Conservation (phyloP, 2,113 vertebrate genomes). For the Mormyrus lacerda region DNA sequence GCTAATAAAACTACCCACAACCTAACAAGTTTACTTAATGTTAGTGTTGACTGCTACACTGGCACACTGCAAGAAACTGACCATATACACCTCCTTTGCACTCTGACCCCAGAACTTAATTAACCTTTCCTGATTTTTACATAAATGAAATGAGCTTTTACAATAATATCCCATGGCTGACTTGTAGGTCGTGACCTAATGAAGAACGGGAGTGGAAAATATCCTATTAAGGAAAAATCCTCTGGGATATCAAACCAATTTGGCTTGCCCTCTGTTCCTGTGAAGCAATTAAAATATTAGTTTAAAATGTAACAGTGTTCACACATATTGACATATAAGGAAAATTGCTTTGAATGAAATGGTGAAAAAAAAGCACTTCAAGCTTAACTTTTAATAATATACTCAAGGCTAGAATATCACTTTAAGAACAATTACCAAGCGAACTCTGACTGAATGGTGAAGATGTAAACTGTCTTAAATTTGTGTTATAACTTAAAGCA, state of each 20-base stretch:
- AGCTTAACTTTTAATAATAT: conserved; percentile 34
- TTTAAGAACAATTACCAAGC: conserved; percentile 33
- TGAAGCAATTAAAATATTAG: conserved; percentile 70
- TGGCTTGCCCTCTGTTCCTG: conserved; percentile 60
- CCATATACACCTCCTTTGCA: background rate
- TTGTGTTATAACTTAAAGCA: background rate
- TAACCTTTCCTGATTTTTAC: conserved; percentile 8
- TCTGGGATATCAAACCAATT: conserved; percentile 64
- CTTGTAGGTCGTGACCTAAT: conserved; percentile 56
- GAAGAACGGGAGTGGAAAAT: conserved; percentile 54
- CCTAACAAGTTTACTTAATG: background rate
- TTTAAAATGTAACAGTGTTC: conserved; percentile 52
- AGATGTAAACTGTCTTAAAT: background rate
- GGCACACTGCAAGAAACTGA: background rate
- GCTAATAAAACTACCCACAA: background rate
- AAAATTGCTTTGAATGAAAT: conserved; percentile 35
- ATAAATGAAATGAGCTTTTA: conserved; percentile 23
- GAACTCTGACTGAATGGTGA: conserved; percentile 29
- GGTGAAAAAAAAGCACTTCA: conserved; percentile 30
- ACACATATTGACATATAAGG: conserved; percentile 53
- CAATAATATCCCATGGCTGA: conserved; percentile 52
- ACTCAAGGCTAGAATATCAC: conserved; percentile 43
- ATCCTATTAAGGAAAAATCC: conserved; percentile 64
- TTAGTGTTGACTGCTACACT: background rate
- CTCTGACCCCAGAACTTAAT: conserved; percentile 14